Conservation (phyloP, 2,888 invertebrate species). For the Ptychoptera albimana region DNA sequence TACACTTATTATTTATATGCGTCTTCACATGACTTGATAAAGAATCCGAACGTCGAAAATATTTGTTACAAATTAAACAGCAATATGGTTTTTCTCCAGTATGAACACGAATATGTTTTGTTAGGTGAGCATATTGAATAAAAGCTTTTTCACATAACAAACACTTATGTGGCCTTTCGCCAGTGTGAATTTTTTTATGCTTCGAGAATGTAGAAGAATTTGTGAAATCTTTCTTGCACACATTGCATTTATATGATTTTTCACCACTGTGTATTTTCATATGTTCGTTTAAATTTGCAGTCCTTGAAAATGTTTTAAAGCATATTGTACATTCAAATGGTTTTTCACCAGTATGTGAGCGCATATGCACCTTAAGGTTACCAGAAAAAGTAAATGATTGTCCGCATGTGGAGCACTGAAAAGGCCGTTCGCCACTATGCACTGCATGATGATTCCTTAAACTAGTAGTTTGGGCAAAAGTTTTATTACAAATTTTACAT, state of each 20-base stretch:
- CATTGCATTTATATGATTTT: slow-evolving; percentile 4
- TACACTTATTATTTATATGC: background rate
- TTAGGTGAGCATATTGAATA: slow-evolving; percentile 7
- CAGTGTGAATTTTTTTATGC: slow-evolving; percentile 9
- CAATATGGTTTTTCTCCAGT: slow-evolving; percentile 9
- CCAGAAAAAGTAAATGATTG: slow-evolving; percentile 6
- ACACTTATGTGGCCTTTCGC: slow-evolving; percentile 9
- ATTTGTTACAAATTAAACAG: slow-evolving; percentile 8
- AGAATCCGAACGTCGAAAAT: slow-evolving; percentile 8
- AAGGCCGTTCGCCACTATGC: slow-evolving; percentile 5
- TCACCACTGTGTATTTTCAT: slow-evolving; percentile 6
- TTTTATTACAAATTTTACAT: slow-evolving; percentile 8
- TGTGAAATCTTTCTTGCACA: slow-evolving; percentile 5
- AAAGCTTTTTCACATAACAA: slow-evolving; percentile 9
- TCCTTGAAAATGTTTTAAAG: slow-evolving; percentile 6
- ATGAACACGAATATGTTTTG: slow-evolving; percentile 8
- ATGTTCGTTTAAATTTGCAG: slow-evolving; percentile 8
- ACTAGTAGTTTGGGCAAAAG: slow-evolving; percentile 6
- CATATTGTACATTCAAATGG: slow-evolving; percentile 7
- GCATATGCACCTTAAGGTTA: slow-evolving; percentile 8
- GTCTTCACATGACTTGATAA: slow-evolving; percentile 6
- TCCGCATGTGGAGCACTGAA: slow-evolving; percentile 9
- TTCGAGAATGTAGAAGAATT: slow-evolving; percentile 5
- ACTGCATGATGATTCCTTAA: slow-evolving; percentile 6
- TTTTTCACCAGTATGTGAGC: slow-evolving; percentile 8